Conservation (phyloP, 2,113 vertebrate species). For the Pseudorasbora parva region DNA sequence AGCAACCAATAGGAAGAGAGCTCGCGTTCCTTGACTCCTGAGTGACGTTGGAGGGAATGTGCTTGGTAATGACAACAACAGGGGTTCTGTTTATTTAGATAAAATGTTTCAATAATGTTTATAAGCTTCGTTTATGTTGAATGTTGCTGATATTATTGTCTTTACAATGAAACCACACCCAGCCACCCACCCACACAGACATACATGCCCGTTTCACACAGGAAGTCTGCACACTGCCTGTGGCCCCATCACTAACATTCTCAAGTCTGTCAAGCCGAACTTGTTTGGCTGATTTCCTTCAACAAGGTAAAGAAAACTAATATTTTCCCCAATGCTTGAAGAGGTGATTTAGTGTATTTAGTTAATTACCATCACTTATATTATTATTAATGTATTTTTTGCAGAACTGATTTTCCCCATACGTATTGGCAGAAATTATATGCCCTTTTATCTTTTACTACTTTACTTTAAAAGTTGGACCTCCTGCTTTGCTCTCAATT, state of each 20-base stretch:
- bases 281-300: slow-evolving; percentile 12
- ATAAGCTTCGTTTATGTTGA: background rate
- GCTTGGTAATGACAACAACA: background rate
- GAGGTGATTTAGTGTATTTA: background rate
- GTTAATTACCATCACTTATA: background rate
- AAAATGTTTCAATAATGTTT: background rate
- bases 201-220: slow-evolving; percentile 47
- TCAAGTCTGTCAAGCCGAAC: slow-evolving; percentile 2
- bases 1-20: slow-evolving; percentile 54
- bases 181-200: slow-evolving; percentile 6
- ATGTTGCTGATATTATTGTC: background rate
- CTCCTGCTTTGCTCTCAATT: background rate
- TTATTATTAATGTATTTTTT: background rate
- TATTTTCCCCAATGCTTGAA: slow-evolving; percentile 2
- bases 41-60: background rate
- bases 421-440: background rate
- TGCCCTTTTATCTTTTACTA: background rate
- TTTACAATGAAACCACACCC: slow-evolving; percentile 13
- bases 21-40: background rate
- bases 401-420: background rate
- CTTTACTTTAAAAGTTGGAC: background rate
- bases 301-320: background rate
- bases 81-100: background rate
- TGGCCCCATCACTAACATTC: slow-evolving; percentile 55
- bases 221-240: slow-evolving; percentile 63